Evolutionary conservation across 2,888 invertebrate species (phyloP), one percentile per base, ranked within the genome.

Genomic region (Apodemia zela): DNA sequence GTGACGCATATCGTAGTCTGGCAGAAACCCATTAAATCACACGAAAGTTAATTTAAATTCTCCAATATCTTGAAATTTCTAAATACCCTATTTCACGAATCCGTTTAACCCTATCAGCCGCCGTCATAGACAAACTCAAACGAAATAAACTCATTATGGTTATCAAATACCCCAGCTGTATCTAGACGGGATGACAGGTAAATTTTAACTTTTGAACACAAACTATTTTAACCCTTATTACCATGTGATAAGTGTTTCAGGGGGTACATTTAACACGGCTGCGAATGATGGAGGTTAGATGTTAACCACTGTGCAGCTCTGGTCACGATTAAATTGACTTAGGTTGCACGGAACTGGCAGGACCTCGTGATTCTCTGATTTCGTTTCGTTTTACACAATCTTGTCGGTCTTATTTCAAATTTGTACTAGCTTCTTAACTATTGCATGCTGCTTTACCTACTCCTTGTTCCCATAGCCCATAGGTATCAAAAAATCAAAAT

Each of bases 231-330:
- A 54, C 54, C 54, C 54, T 54, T 54, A 54, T 54, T 25, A 21
- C 54, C 11, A 29, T 25, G 54, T 25, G 0, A 25, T 54, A 54
- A 54, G 54, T 29, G 13, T 11, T 25, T 45, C 42, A n/a, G 42
- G 42, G n/a, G 45, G 45, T 42, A 15, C 38, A 13, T n/a, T 45
- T 45, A 45, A 45, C 2, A 5, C 7, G 25, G 25, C 25, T 29
- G 13, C 7, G 54, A 21, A 54, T 54, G 67, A 66, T 67, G 65
- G 71, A 78, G 84, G 83, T 82, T 78, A 84, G 76, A 80, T 77
- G 82, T 82, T 79, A 82, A 83, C 79, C 74, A 78, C 75, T 72
- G 75, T 71, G 73, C 65, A 75, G 71, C 70, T 45, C 61, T 69
- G 71, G 72, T 74, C 76, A 78, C 75, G 77, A 77, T 72, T 68